Evolutionary conservation across 2,888 invertebrate genomes (phyloP), one percentile per base, ranked within the genome.

Genomic region (Nymphalis urticae): DNA sequence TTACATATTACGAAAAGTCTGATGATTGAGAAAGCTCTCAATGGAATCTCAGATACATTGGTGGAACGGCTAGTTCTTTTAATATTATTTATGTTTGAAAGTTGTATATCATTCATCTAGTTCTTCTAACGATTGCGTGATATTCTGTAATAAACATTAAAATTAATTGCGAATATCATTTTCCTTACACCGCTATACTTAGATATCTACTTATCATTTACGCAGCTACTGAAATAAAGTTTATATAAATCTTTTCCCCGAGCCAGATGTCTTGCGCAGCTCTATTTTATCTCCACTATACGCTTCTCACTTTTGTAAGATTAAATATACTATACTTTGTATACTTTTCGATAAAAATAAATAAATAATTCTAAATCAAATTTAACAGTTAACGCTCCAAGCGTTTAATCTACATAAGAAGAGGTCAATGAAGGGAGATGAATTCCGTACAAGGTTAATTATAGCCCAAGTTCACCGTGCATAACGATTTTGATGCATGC

Each of bases 391-490:
- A 58, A 36, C 58, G 58, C 58, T 36, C 19, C 2, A 58, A 24
- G 56, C 56, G 32, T 7, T 68, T 63, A 63, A 68, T 68, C 63
- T 59, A 63, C 63, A 62, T 63, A 68, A 51, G 62, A 59, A 59
- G 59, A 51, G 68, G 63, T 68, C 68, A 63, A 59, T 60, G 53
- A 59, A 53, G 48, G 48, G 59, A 63, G 53, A 68, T 63, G 62
- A 68, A 68, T 58, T 36, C 58, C 59, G 68, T n/a, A 47, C 51
- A 68, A 58, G 68, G 63, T 68, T 68, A 68, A 68, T 68, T 68
- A 68, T 68, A 63, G 62, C 24, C 27, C 51, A 59, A 32, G 62
- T 47, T 63, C 59, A 63, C 62, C 47, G 67, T 59, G 68, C 67
- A 59, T 68, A 68, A 63, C 53, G 62, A 67, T 50, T 8, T 54